Conservation (phyloP, 1,140 invertebrate species). For the Pachypsylla venusta region DNA sequence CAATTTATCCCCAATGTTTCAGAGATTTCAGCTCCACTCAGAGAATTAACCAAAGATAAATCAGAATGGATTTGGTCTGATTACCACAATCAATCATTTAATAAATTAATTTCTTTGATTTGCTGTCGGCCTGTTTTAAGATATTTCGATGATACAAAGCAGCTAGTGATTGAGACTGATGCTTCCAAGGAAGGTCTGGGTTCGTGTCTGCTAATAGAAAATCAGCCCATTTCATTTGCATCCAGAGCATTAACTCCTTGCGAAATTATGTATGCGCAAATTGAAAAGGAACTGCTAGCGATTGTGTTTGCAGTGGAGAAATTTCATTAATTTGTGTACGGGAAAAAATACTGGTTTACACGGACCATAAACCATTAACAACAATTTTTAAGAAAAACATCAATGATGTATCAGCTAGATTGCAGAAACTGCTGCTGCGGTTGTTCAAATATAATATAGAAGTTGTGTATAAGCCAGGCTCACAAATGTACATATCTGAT, state of each 20-base stretch:
- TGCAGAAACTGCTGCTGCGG: slow-evolving; percentile 25
- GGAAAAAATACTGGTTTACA: slow-evolving; percentile 27
- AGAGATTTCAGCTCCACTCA: slow-evolving; percentile 19
- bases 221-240: slow-evolving; percentile 24
- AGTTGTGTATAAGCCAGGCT: slow-evolving; percentile 26
- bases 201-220: slow-evolving; percentile 22
- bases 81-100: slow-evolving; percentile 5
- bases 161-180: slow-evolving; percentile 20
- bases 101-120: slow-evolving; percentile 18
- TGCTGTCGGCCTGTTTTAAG: slow-evolving; percentile 13
- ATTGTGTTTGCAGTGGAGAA: slow-evolving; percentile 26
- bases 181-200: slow-evolving; percentile 23
- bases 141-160: slow-evolving; percentile 15
- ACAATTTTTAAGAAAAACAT: slow-evolving; percentile 31
- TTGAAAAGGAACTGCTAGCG: slow-evolving; percentile 29
- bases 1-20: slow-evolving; percentile 25
- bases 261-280: slow-evolving; percentile 26
- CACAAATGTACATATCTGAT: slow-evolving; percentile 23
- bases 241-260: slow-evolving; percentile 25
- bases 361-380: slow-evolving; percentile 33
- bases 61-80: not conserved
- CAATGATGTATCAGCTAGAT: slow-evolving; percentile 25
- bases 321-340: slow-evolving; percentile 27
- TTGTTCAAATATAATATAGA: slow-evolving; percentile 24
- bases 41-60: slow-evolving; percentile 22